phyloP scores from a whole-genome alignment of 2,888 invertebrate genomes.

The Parelbella ahira region DNA sequence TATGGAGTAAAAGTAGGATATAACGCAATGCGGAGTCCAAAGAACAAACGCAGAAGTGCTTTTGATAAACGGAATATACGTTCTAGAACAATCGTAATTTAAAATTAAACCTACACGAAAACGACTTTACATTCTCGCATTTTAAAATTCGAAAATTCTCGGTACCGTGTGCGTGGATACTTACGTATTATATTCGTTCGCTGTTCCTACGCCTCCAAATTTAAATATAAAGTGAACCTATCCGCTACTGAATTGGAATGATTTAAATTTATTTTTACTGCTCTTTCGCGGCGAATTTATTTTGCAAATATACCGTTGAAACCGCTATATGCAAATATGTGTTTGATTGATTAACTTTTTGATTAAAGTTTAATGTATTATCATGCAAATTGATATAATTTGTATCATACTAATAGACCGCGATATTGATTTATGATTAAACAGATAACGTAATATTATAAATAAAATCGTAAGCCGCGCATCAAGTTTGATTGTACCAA shows the following conservation, averaged over 20 bases:
- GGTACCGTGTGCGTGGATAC: slow-evolving; percentile 8
- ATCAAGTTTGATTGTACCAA: slow-evolving; percentile 12
- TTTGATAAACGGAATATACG: slow-evolving; percentile 8
- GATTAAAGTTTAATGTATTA: slow-evolving; percentile 20
- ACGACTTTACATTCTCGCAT: slow-evolving; percentile 14
- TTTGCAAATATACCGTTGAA: slow-evolving; percentile 17
- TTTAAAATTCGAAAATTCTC: slow-evolving; percentile 13
- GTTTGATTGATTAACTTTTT: slow-evolving; percentile 25
- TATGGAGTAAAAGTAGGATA: not conserved
- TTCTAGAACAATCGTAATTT: slow-evolving; percentile 20
- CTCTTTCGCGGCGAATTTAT: slow-evolving; percentile 17
- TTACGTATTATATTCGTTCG: not conserved
- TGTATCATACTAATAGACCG: slow-evolving; percentile 20
- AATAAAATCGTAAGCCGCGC: slow-evolving; percentile 7
- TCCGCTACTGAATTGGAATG: slow-evolving; percentile 15
- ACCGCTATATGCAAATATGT: slow-evolving; percentile 16
- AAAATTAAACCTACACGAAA: slow-evolving; percentile 12
- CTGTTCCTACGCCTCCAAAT: slow-evolving; percentile 13
- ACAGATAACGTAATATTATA: slow-evolving; percentile 15
- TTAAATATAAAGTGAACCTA: slow-evolving; percentile 19
- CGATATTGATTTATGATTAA: slow-evolving; percentile 7
- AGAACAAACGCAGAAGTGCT: slow-evolving; percentile 11
- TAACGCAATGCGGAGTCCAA: slow-evolving; percentile 18
- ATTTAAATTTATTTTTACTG: slow-evolving; percentile 23
- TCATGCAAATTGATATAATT: slow-evolving; percentile 17